A percentile compares a stretch with the other conserved stretches of the same genome.
Conservation (phyloP, 2,113 vertebrate species). For the Microcebus griseorufus region DNA sequence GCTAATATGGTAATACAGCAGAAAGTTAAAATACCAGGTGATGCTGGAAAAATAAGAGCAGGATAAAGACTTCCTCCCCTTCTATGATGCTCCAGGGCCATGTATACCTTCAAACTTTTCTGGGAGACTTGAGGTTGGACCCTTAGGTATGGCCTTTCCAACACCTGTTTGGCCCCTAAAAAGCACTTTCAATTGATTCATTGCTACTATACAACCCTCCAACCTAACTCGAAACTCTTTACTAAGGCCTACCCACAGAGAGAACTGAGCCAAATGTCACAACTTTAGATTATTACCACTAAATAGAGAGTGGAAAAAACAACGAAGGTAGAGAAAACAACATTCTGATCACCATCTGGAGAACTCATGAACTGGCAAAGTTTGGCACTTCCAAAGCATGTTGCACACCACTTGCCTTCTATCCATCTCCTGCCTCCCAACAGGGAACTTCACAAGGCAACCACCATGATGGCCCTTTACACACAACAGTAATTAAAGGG, state of each 20-base stretch:
- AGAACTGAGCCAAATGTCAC: not conserved
- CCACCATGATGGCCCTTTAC: not conserved
- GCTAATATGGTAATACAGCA: not conserved
- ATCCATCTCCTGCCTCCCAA: not conserved
- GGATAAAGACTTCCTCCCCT: not conserved
- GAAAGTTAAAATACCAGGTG: not conserved
- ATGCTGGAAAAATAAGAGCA: not conserved
- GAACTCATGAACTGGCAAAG: not conserved
- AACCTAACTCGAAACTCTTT: not conserved
- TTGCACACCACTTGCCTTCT: not conserved
- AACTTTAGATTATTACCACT: not conserved
- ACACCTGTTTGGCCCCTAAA: not conserved
- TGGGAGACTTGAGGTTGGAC: not conserved
- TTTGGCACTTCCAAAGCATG: not conserved
- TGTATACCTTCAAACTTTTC: not conserved
- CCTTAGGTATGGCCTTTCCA: not conserved
- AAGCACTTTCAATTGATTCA: not conserved
- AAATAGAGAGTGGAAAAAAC: not conserved
- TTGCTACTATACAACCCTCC: not conserved
- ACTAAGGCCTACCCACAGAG: not conserved
- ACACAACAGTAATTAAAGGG: not conserved
- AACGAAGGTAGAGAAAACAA: not conserved
- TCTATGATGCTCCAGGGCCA: not conserved
- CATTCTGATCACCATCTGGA: not conserved
- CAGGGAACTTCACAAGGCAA: not conserved